Base-by-base conservation (phyloP, 1,140 invertebrate genomes). In the Aradophagus sp. region DNA sequence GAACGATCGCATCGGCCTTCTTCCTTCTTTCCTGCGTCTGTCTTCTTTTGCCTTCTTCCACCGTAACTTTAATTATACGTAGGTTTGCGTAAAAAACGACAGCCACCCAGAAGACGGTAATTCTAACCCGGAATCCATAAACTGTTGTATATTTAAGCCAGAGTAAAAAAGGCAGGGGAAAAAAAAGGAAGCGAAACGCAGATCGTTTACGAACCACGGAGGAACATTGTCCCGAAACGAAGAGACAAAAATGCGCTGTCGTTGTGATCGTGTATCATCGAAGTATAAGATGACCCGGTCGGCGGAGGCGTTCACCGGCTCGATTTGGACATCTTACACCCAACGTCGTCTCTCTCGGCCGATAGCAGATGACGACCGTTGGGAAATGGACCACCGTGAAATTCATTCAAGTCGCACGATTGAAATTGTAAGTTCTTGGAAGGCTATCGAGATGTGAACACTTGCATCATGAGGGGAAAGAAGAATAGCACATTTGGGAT, bases 381-480 rank as follows among this genome's bases (percentile, higher is more conserved):
- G 77, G 77, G 77, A 78, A 78, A 78, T 78, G 74, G 77, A 78
- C 77, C 77, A 78, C 77, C 77, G 20, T 78, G 76, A 78, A 78
- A 62, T 50, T 52, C 50, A 56, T 32, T 47, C 38, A 29, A 47
- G 55, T 48, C 53, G 13, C 19, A 62, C 11, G 45, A 48, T 31
- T 13, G 11, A 56, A 47, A 47, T 39, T 12, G 29, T 61, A 29
- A 19, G 26, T 39, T 48, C 41, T 55, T 56, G 32, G n/a, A n/a
- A n/a, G n/a, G n/a, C n/a, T n/a, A n/a, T n/a, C n/a, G n/a, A n/a
- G n/a, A n/a, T n/a, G n/a, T n/a, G n/a, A n/a, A n/a, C n/a, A n/a
- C n/a, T n/a, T n/a, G n/a, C n/a, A n/a, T n/a, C n/a, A n/a, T n/a
- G n/a, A n/a, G n/a, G n/a, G n/a, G n/a, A n/a, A n/a, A n/a, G n/a